Conservation (phyloP, 2,888 invertebrate species). For the Archips crataeganus region DNA sequence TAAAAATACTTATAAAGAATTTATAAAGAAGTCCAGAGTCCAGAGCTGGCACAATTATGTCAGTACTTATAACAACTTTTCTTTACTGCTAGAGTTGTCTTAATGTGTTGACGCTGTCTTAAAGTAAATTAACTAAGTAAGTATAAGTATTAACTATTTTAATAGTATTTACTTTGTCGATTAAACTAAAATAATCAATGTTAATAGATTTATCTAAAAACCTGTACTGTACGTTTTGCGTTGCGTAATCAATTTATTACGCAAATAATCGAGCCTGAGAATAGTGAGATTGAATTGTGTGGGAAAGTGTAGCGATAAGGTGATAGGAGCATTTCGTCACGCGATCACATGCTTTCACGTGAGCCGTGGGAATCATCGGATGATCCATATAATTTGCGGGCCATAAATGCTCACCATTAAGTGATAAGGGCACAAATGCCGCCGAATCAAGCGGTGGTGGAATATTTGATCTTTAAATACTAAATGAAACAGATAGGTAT, state of each 20-base stretch:
- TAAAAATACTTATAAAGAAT: neutral
- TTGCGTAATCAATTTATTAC: conserved; percentile 57
- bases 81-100: neutral
- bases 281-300: conserved; percentile 61
- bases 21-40: neutral
- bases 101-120: neutral
- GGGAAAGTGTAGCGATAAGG: conserved; percentile 72
- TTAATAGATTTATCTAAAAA: conserved; percentile 18
- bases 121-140: neutral
- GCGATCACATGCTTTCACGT: conserved; percentile 71
- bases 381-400: conserved; percentile 63
- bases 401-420: conserved; percentile 55
- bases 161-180: conserved; percentile 2
- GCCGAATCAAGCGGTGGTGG: neutral
- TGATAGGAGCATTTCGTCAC: conserved; percentile 63
- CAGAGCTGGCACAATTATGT: neutral
- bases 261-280: conserved; percentile 61
- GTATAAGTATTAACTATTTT: neutral
- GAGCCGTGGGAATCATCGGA: conserved; percentile 72
- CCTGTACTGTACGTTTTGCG: conserved; percentile 39
- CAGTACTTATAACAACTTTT: conserved; percentile 2
- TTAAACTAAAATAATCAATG: conserved; percentile 8
- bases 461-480: conserved; percentile 31
- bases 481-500: conserved; percentile 15
- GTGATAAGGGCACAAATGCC: conserved; percentile 48